Evolutionary conservation across 2,888 invertebrate species (phyloP).

Genomic region (Archaeoteleia sp.): DNA sequence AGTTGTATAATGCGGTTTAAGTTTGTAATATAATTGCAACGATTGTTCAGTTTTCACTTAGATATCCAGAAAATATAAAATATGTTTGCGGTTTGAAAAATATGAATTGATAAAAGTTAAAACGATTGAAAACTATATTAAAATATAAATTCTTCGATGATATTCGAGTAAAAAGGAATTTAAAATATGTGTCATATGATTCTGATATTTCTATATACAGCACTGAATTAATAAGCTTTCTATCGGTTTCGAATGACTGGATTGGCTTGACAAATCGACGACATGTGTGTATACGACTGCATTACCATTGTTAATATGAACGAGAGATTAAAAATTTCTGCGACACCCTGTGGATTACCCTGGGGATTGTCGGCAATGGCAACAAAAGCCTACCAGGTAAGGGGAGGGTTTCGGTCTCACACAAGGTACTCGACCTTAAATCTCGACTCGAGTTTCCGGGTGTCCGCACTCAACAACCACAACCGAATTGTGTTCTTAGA

Average conservation of each 20-base stretch:
- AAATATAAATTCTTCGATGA: no score
- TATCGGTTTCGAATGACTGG: constrained; percentile 47
- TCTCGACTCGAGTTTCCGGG: constrained; percentile 51
- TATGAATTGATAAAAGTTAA: no score
- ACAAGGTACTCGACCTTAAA: constrained; percentile 57
- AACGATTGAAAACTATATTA: no score
- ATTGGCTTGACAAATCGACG: constrained; percentile 46
- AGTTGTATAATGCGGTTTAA: no score
- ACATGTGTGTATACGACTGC: constrained; percentile 39
- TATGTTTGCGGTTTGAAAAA: no score
- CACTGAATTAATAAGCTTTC: constrained; percentile 42
- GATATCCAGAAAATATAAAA: no score
- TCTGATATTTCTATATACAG: constrained; percentile 17
- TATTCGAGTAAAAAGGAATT: no score
- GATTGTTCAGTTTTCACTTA: no score
- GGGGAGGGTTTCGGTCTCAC: constrained; percentile 46
- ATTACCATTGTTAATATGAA: constrained; percentile 14
- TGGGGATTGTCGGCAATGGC: constrained; percentile 30
- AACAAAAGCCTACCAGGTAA: constrained; percentile 48
- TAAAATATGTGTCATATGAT: no score
- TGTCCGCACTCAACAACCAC: constrained; percentile 54
- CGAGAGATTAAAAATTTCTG: constrained; percentile 39
- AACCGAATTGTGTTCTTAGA: constrained; percentile 45
- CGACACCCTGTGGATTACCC: constrained; percentile 50
- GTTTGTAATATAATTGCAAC: no score